Evolutionary conservation across 2,797 vertebrate genomes (phyloP), one percentile per base, ranked within the genome.

Genomic region (Valencia hispanica): DNA sequence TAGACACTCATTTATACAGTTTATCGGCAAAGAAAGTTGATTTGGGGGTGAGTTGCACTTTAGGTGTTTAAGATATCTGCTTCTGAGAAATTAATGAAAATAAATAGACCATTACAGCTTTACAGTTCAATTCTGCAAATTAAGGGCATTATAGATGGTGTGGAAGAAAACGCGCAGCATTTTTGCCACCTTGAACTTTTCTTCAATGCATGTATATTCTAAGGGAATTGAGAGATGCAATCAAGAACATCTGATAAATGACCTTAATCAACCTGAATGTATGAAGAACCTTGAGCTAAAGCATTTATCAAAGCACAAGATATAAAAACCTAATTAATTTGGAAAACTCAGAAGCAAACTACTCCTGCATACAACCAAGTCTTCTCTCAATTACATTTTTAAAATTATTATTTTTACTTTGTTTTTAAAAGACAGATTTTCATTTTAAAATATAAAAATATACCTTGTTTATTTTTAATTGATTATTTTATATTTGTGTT

Each of bases 131-230:
- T 47, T 74, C 25, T n/a, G 27, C 14, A 80, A 43, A 57, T 66
- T 39, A 71, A 74, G 41, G 39, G n/a, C 39, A 45, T 59, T 6
- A n/a, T n/a, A 0, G 22, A 73, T 5, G 10, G 36, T 70, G 25
- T 66, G 25, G 41, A 41, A n/a, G 36, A 27, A 66, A 41, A 65
- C 66, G 70, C 48, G 41, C 30, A 71, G 59, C 47, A 65, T 70
- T 65, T 74, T 11, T 45, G 53, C 51, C 70, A 75, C 78, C 57
- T 79, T 61, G 51, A 63, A 22, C 72, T 47, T 34, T 14, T 66
- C 36, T 66, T 66, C 34, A 79, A 41, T 32, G 57, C 22, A 36
- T 39, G 5, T 72, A 69, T 34, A 61, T 68, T 79, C n/a, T 66
- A 11, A 34, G 0, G 20, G 34, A 25, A 48, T 20, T 55, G 36